Percentiles rank a stretch among this genome's conserved stretches.
phyloP scores from a whole-genome alignment of 64 coral and sea anemone species.

The Pachyseris speciosa region DNA sequence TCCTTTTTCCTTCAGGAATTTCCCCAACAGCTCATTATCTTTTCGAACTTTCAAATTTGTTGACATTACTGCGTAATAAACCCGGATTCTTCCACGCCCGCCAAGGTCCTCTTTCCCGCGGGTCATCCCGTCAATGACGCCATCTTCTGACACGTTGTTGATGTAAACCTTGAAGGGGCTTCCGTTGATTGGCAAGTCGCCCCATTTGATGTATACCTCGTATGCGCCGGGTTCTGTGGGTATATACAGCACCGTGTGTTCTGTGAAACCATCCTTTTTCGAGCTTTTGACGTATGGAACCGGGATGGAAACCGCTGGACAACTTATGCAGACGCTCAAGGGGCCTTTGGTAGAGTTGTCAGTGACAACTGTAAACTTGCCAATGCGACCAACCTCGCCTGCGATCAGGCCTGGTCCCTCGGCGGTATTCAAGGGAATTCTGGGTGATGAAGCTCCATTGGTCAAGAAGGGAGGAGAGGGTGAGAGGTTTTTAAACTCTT shows the following conservation, averaged over 20 bases:
- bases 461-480: not conserved
- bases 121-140: not conserved
- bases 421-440: constrained; percentile 78
- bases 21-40: constrained; percentile 74
- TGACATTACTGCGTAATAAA: constrained; percentile 86
- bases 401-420: constrained; percentile 85
- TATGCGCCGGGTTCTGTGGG: constrained; percentile 93
- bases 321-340: constrained; percentile 98
- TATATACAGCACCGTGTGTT: constrained; percentile 91
- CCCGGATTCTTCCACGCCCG: constrained; percentile 69
- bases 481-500: not conserved
- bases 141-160: constrained; percentile 73
- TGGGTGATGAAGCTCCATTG: not conserved
- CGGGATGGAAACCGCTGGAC: constrained; percentile 99
- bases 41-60: constrained; percentile 70
- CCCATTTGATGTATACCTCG: constrained; percentile 97
- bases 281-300: constrained; percentile 95
- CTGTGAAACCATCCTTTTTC: constrained; percentile 70
- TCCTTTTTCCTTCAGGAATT: constrained; percentile 77
- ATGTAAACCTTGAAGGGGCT: constrained; percentile 92
- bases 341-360: constrained; percentile 93
- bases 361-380: constrained; percentile 85
- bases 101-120: constrained; percentile 18
- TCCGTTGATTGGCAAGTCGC: constrained; percentile 74
- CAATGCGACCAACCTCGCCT: constrained; percentile 85